Evolutionary conservation across 2,888 invertebrate genomes (phyloP).

Genomic region (Drosophila meridionalis): DNA sequence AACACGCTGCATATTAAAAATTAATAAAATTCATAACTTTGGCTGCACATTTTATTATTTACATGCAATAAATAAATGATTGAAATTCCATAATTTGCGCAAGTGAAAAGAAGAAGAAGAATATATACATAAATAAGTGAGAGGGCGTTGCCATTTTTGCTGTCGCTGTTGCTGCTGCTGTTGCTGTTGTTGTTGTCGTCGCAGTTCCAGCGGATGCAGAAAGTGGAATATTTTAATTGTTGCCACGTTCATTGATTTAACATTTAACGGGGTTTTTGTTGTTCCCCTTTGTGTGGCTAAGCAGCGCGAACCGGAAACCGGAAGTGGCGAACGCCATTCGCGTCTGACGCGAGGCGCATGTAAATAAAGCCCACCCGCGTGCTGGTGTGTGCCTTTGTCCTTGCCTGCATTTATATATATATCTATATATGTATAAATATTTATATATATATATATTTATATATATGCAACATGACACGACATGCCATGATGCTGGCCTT

Average conservation of each 20-base stretch:
- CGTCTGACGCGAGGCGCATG: slow-evolving; percentile 34
- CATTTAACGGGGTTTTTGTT: slow-evolving; percentile 32
- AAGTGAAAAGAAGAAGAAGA: slow-evolving; percentile 18
- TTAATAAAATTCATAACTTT: slow-evolving; percentile 58
- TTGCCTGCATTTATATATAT: slow-evolving; percentile 11
- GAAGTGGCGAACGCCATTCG: slow-evolving; percentile 80
- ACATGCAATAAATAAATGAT: slow-evolving; percentile 77
- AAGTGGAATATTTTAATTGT: slow-evolving; percentile 77
- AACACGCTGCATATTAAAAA: slow-evolving; percentile 45
- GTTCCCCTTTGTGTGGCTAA: slow-evolving; percentile 37
- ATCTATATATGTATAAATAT: slow-evolving; percentile 1
- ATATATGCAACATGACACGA: slow-evolving; percentile 28
- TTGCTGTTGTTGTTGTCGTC: slow-evolving; percentile 7
- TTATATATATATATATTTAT: slow-evolving; percentile 18
- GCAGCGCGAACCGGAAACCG: slow-evolving; percentile 70
- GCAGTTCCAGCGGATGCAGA: slow-evolving; percentile 58
- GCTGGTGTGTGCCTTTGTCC: slow-evolving; percentile 8
- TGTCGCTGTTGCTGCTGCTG: neutral
- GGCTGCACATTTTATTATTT: slow-evolving; percentile 62
- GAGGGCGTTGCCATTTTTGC: slow-evolving; percentile 22
- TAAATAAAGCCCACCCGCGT: slow-evolving; percentile 30
- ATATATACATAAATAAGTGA: neutral
- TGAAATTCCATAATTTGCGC: slow-evolving; percentile 71
- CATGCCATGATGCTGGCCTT: slow-evolving; percentile 22
- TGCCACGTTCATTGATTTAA: slow-evolving; percentile 69